phyloP scores from a whole-genome alignment of 2,888 invertebrate species.

The Chymomyza fuscimana region DNA sequence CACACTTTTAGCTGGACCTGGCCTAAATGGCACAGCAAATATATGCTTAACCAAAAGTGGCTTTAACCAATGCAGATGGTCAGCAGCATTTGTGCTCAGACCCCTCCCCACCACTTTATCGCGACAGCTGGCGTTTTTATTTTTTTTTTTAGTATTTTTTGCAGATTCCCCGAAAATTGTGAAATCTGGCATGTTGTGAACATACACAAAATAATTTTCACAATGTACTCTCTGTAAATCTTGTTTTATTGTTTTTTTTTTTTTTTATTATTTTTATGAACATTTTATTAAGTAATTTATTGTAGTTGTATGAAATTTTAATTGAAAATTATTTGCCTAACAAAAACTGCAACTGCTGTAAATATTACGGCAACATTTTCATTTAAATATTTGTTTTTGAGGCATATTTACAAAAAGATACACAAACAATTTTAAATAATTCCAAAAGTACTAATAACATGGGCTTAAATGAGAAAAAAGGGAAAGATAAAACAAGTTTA shows the following conservation, averaged over 20 bases:
- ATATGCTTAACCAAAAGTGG: conserved; percentile 28
- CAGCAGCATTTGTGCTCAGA: not conserved
- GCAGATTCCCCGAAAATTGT: not conserved
- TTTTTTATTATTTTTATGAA: not conserved
- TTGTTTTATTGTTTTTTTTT: not conserved
- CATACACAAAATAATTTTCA: conserved; percentile 24
- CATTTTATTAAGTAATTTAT: not conserved
- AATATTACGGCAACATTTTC: conserved; percentile 22
- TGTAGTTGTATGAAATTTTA: not conserved
- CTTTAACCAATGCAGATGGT: not conserved
- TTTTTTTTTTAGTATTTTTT: not conserved
- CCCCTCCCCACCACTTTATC: not conserved
- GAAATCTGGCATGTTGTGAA: conserved; percentile 7
- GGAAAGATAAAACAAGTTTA: conserved; percentile 13
- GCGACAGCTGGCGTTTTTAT: not conserved
- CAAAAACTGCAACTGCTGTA: conserved; percentile 16
- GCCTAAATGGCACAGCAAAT: conserved; percentile 50
- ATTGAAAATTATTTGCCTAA: conserved; percentile 1
- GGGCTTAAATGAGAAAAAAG: conserved; percentile 4
- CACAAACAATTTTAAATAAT: conserved; percentile 13
- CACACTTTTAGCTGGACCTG: conserved; percentile 51
- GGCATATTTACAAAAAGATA: conserved; percentile 26
- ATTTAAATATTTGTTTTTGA: conserved; percentile 49
- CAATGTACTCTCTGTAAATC: not conserved
- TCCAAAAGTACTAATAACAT: conserved; percentile 14